These are phyloP conservation scores for Volucella inanis DNA, from an alignment of 2,888 invertebrate genomes.

Conservation along the genomic window DNA sequence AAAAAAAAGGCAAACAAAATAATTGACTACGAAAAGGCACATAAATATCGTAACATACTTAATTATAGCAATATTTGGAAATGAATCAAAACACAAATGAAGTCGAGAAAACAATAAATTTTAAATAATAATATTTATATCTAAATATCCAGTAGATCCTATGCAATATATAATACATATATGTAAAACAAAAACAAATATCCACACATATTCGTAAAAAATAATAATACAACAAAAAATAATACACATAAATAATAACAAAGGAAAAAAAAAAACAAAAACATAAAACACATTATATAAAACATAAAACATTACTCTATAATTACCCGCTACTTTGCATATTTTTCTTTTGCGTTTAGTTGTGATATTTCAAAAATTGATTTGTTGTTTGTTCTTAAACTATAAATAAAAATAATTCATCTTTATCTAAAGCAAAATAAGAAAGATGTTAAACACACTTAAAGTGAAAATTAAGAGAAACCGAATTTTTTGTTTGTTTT, in stretches of 20 bases:
- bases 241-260: neutral
- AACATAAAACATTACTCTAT: neutral
- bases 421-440: neutral
- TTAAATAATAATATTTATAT: slow-evolving; percentile 34
- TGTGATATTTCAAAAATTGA: slow-evolving; percentile 30
- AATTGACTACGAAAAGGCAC: slow-evolving; percentile 23
- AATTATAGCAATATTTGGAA: slow-evolving; percentile 19
- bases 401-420: slow-evolving; percentile 21
- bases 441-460: slow-evolving; percentile 13
- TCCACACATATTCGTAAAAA: neutral
- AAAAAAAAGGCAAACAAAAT: slow-evolving; percentile 27
- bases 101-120: neutral
- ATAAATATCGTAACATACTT: slow-evolving; percentile 20
- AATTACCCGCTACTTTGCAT: slow-evolving; percentile 12
- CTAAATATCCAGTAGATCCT: slow-evolving; percentile 23
- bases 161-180: neutral
- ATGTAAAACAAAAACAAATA: neutral
- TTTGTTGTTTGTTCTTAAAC: slow-evolving; percentile 15
- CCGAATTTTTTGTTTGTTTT: slow-evolving; percentile 17
- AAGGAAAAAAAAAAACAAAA: neutral
- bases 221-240: slow-evolving; percentile 14
- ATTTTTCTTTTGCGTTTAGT: slow-evolving; percentile 34
- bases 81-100: neutral
- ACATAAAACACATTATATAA: neutral
- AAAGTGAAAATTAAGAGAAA: slow-evolving; percentile 16